phyloP scores from a whole-genome alignment of 2,888 invertebrate genomes.

The Therioaphis trifolii region DNA sequence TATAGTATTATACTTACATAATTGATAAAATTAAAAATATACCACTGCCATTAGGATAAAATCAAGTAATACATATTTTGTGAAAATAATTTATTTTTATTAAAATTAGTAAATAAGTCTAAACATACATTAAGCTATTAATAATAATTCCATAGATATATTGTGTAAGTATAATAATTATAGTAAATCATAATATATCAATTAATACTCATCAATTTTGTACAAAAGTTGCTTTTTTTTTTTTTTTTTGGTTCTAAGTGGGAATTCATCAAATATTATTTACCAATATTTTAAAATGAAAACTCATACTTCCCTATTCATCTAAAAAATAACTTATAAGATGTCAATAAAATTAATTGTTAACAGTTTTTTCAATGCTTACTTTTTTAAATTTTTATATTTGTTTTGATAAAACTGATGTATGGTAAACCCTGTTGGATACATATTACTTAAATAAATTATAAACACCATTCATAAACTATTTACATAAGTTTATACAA shows the following conservation, averaged over 20 bases:
- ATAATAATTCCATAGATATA: not conserved
- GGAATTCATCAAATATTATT: conserved; percentile 8
- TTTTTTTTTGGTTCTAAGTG: conserved; percentile 22
- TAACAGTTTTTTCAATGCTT: not conserved
- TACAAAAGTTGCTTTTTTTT: conserved; percentile 36
- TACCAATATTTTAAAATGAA: not conserved
- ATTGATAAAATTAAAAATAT: not conserved
- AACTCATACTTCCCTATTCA: not conserved
- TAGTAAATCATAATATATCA: not conserved
- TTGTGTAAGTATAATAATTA: not conserved
- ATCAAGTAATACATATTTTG: not conserved
- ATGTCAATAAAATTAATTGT: not conserved
- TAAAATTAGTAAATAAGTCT: not conserved
- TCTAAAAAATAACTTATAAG: not conserved
- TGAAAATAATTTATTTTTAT: conserved; percentile 39
- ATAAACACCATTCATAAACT: conserved; percentile 10
- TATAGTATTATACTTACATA: no score
- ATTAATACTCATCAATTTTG: conserved; percentile 38
- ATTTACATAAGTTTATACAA: not conserved
- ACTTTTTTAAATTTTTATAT: not conserved
- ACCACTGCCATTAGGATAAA: no score
- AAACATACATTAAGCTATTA: not conserved
- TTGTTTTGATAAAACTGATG: conserved; percentile 11
- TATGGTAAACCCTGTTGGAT: conserved; percentile 13
- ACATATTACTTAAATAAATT: conserved; percentile 6